phyloP scores from a whole-genome alignment of 2,113 vertebrate species.

The Charina bottae region DNA sequence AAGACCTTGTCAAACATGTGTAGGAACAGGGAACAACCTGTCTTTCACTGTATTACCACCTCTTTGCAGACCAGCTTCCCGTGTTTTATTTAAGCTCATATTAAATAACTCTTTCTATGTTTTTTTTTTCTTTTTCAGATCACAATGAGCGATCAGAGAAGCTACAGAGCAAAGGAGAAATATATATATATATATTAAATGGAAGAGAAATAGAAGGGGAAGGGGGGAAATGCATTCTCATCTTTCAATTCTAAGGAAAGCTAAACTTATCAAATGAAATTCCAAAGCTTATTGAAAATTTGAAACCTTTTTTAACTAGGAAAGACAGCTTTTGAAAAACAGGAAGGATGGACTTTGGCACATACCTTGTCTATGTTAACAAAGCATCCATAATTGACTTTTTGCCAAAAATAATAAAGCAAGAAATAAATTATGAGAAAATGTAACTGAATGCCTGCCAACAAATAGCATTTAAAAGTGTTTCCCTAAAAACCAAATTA shows the following conservation, averaged over 20 bases:
- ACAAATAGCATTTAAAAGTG: not conserved
- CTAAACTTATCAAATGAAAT: not conserved
- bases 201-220: not conserved
- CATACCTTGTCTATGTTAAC: not conserved
- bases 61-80: too few relatives aligned
- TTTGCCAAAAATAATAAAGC: not conserved
- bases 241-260: not conserved
- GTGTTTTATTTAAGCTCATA: too few relatives aligned
- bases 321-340: not conserved
- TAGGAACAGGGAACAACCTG: too few relatives aligned
- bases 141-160: not conserved
- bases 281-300: not conserved
- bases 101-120: too few relatives aligned
- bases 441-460: not conserved
- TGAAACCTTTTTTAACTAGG: not conserved
- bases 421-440: not conserved
- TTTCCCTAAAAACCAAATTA: not conserved
- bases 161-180: not conserved
- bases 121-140: not conserved
- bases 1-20: too few relatives aligned
- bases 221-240: not conserved
- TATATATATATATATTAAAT: too few relatives aligned
- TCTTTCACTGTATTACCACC: too few relatives aligned
- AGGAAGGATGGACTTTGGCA: not conserved
- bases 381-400: not conserved